A percentile compares a stretch with the other conserved stretches of the same genome.
phyloP scores from a whole-genome alignment of 35 echinoderm and acorn worm species.

The Heliocidaris erythrogramma region DNA sequence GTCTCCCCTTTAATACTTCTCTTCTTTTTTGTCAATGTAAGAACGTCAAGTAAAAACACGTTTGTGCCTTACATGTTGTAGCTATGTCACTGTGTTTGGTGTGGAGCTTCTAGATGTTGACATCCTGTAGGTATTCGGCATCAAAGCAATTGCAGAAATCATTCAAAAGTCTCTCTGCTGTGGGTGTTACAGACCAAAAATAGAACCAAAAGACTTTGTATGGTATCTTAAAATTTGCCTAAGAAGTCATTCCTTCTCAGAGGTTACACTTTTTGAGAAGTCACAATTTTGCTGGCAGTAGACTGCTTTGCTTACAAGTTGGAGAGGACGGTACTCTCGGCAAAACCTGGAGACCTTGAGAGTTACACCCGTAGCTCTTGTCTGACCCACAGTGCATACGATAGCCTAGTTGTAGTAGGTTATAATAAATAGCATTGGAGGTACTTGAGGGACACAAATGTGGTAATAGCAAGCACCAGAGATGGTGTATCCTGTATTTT shows the following conservation, averaged over 20 bases:
- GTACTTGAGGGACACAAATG: not conserved
- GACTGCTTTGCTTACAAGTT: no score
- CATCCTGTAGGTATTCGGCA: not conserved
- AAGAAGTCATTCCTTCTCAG: no score
- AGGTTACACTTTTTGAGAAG: no score
- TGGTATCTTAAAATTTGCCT: no score
- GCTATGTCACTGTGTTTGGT: not conserved
- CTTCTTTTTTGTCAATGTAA: not conserved
- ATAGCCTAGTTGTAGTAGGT: not conserved
- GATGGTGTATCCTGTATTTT: not conserved
- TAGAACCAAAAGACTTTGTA: no score
- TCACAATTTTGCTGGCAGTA: no score
- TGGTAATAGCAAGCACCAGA: no score
- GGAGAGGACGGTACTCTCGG: no score
- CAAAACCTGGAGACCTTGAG: not conserved
- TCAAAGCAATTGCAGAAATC: not conserved
- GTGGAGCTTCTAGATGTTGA: not conserved
- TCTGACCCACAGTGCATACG: not conserved
- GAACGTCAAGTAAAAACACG: constrained; percentile 16
- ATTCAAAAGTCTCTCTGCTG: not conserved
- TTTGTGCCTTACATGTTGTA: constrained; percentile 42
- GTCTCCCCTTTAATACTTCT: no score
- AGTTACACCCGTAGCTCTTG: not conserved
- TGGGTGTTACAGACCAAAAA: not conserved
- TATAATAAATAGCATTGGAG: not conserved